Percentiles rank a stretch among this genome's conserved stretches.
Evolutionary conservation across 2,888 invertebrate species (phyloP).

Genomic region (Pachliopta kotzebuea): DNA sequence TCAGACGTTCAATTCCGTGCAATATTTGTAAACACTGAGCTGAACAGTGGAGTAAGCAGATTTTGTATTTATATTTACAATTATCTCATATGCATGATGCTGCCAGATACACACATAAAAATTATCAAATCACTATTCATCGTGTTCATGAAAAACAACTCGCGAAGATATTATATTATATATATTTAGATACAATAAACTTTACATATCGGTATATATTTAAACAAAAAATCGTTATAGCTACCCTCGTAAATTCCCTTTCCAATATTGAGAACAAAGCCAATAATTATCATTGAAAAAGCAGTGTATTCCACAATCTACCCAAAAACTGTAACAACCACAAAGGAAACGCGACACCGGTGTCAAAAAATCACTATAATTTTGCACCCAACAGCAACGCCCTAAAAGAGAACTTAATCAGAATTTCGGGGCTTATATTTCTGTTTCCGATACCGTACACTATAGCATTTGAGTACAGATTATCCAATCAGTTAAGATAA

Average conservation of each 20-base stretch:
- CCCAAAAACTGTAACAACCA: conserved; percentile 56
- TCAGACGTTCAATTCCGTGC: conserved; percentile 63
- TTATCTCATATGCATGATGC: conserved; percentile 21
- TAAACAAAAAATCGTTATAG: conserved; percentile 50
- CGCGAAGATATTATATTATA: too few species aligned
- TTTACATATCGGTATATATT: neutral
- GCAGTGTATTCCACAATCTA: conserved; percentile 65
- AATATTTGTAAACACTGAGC: conserved; percentile 41
- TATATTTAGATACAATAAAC: too few species aligned
- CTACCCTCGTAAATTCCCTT: conserved; percentile 37
- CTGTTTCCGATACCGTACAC: conserved; percentile 78
- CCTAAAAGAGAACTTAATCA: conserved; percentile 74
- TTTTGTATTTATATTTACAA: conserved; percentile 29
- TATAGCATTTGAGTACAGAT: conserved; percentile 78
- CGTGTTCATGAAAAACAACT: too few species aligned
- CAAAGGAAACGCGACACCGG: conserved; percentile 65
- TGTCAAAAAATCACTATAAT: conserved; percentile 77
- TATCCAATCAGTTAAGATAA: conserved; percentile 81
- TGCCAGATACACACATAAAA: neutral
- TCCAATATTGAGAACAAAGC: conserved; percentile 51
- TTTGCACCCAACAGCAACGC: conserved; percentile 58
- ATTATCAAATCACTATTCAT: neutral
- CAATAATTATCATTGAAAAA: conserved; percentile 63
- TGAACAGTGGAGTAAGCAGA: conserved; percentile 33
- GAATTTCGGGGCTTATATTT: conserved; percentile 68